Percentiles rank a stretch among this genome's conserved stretches.
phyloP scores from a whole-genome alignment of 1,140 invertebrate species.

The Rhagoletis pomonella region DNA sequence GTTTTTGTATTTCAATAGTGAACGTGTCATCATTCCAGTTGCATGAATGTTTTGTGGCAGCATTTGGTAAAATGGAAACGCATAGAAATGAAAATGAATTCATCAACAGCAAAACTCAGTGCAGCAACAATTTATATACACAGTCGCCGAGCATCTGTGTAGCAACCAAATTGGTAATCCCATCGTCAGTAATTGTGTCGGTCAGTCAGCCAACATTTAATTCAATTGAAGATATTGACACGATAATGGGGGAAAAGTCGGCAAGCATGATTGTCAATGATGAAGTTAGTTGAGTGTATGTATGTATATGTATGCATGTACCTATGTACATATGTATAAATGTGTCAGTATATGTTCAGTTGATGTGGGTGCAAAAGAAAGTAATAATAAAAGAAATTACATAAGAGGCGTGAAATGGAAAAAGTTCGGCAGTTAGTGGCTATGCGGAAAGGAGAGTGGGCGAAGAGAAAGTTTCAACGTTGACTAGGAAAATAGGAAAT shows the following conservation, averaged over 20 bases:
- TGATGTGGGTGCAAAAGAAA: background rate
- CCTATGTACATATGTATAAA: background rate
- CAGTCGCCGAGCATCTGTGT: background rate
- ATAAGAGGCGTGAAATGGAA: constrained; percentile 51
- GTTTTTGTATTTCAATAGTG: background rate
- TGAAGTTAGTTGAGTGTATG: background rate
- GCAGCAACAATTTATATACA: background rate
- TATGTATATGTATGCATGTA: background rate
- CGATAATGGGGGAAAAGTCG: constrained; percentile 28
- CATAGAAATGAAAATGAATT: constrained; percentile 24
- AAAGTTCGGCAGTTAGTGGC: constrained; percentile 26
- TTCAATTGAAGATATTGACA: constrained; percentile 40
- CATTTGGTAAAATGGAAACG: background rate
- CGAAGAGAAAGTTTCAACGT: background rate
- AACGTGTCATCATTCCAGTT: background rate
- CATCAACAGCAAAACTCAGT: constrained; percentile 14
- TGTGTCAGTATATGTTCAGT: background rate
- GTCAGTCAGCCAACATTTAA: constrained; percentile 44
- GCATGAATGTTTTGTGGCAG: background rate
- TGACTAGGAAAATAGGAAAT: constrained; percentile 25
- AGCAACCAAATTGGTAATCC: background rate
- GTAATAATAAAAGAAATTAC: constrained; percentile 26
- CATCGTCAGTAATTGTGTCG: constrained; percentile 31
- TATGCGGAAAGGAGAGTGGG: background rate
- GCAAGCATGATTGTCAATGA: background rate